Conservation (phyloP, 2,797 vertebrate genomes). For the Gambelia wislizenii region DNA sequence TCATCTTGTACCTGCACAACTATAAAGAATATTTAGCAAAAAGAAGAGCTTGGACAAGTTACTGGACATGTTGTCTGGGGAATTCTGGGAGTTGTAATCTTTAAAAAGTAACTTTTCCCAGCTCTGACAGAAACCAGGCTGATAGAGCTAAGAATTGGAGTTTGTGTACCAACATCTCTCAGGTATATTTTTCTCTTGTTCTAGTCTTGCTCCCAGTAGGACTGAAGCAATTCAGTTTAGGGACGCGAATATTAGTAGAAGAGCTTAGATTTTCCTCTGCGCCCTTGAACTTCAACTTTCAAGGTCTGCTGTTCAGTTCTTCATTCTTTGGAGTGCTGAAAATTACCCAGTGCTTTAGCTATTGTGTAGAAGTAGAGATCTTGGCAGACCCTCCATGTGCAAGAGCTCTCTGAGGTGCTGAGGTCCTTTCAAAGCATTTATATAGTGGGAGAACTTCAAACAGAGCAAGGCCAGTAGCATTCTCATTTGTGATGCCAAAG, state of each 20-base stretch:
- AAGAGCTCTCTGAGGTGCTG: slow-evolving; percentile 25
- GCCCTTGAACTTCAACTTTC: not conserved
- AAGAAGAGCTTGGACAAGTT: not conserved
- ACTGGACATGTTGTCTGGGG: too few species aligned
- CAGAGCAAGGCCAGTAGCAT: not conserved
- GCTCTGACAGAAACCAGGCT: not conserved
- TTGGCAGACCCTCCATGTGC: not conserved
- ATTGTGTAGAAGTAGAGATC: not conserved
- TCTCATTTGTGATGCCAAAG: not conserved
- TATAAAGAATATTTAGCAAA: not conserved
- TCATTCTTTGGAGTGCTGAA: not conserved
- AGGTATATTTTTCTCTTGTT: not conserved
- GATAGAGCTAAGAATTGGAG: not conserved
- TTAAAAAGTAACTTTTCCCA: too few species aligned
- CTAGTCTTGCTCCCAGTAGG: not conserved
- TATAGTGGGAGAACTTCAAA: not conserved
- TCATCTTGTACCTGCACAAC: not conserved
- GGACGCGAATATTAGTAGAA: not conserved
- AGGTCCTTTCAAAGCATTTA: not conserved
- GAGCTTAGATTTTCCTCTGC: not conserved
- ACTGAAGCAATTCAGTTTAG: not conserved
- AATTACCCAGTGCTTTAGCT: not conserved
- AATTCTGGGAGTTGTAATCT: too few species aligned
- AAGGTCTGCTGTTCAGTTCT: slow-evolving; percentile 12
- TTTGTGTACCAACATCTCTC: slow-evolving; percentile 5